A percentile compares a stretch with the other conserved stretches of the same genome.
These are phyloP conservation scores for Helicorthomorpha holstii DNA, from an alignment of 1,140 invertebrate species.

Conservation along the genomic window DNA sequence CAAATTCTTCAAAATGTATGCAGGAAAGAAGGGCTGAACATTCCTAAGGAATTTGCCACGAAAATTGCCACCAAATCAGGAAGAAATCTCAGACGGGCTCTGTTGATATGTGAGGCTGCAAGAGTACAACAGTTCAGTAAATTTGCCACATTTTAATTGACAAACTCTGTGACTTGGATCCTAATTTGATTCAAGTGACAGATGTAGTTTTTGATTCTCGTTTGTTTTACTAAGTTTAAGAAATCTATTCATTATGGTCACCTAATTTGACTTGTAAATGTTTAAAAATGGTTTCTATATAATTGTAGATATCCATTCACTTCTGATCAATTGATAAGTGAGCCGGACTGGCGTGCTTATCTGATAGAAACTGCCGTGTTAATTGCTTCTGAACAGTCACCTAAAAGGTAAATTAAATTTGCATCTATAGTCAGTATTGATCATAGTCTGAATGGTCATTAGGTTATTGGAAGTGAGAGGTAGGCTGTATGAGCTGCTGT, in stretches of 20 bases:
- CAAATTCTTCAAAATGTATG: slow-evolving; percentile 42
- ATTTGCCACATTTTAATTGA: slow-evolving; percentile 4
- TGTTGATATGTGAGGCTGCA: slow-evolving; percentile 86
- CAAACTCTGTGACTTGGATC: no score
- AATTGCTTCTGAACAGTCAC: slow-evolving; percentile 75
- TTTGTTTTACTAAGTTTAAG: no score
- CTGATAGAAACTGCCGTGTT: slow-evolving; percentile 69
- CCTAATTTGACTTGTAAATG: no score
- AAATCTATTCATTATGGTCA: no score
- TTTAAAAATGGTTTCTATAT: no score
- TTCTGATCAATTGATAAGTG: slow-evolving; percentile 57
- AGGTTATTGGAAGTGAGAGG: slow-evolving; percentile 62
- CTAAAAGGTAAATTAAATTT: slow-evolving; percentile 37
- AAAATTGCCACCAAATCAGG: slow-evolving; percentile 62
- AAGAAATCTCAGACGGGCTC: slow-evolving; percentile 79
- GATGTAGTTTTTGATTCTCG: no score
- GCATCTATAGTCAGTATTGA: not conserved
- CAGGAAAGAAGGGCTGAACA: slow-evolving; percentile 63
- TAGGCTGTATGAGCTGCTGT: slow-evolving; percentile 81
- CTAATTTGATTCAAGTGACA: no score
- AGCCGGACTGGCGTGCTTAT: slow-evolving; percentile 87
- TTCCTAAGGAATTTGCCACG: slow-evolving; percentile 59
- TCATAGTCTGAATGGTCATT: slow-evolving; percentile 4
- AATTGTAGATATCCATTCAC: slow-evolving; percentile 55
- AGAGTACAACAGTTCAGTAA: slow-evolving; percentile 65